Base-by-base conservation (phyloP, 2,888 invertebrate genomes). In the Oscheius sp. region DNA sequence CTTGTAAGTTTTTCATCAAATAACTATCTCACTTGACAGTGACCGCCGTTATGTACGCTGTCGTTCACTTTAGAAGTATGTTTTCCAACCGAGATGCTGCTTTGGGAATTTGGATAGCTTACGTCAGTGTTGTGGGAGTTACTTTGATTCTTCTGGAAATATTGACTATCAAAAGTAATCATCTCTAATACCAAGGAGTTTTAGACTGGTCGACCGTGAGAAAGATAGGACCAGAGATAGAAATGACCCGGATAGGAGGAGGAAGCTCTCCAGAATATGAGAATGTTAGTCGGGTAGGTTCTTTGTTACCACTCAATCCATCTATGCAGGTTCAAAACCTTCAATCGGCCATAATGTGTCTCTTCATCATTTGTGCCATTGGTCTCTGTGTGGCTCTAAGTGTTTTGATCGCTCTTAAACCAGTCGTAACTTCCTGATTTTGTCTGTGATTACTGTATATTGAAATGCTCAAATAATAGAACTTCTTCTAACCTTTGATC, bases 81-180 rank as follows among this genome's bases (percentile, higher is more conserved):
- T 78, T 78, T 71, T 65, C 66, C 28, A 78, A 73, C 61, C 56
- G 70, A 32, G 64, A 70, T 28, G 75, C 77, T 2, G 77, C 77
- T 22, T 41, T 71, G 12, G 75, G 77, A 20, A 67, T 78, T 38
- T 78, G 68, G 69, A 78, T 78, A 61, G 77, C 77, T 24, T 78
- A 69, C 64, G 47, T 78, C 12, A 65, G 59, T 28, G 72, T 69
- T 9, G 51, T 68, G 41, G 77, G 68, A 20, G 44, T 75, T 41
- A 59, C 67, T 12, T 63, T 75, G 20, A 71, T 78, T 41, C 24
- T 73, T 30, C 45, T 75, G 22, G 72, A 78, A 59, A 6, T 78
- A 0, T 61, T 78, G 44, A 59, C 49, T 30, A 24, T 67, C 20
- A 63, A 63, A 41, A 69, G 69, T 69, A 57, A 30, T 33, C 20